Conservation (phyloP, 2,888 invertebrate genomes). For the Scaeva pyrastri region DNA sequence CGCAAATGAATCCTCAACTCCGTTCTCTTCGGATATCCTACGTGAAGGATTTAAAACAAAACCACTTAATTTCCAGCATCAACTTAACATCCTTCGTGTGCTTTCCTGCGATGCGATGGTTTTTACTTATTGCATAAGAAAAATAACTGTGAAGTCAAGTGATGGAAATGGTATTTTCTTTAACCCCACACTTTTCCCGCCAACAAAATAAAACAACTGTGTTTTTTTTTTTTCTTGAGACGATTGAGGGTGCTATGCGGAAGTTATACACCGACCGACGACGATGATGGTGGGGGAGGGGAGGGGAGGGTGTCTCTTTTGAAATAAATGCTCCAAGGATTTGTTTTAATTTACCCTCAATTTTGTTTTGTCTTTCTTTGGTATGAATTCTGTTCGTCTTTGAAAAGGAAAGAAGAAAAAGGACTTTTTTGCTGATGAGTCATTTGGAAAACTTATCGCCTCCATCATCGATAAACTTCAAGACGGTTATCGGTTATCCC, state of each 20-base stretch:
- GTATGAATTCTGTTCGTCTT: constrained; percentile 19
- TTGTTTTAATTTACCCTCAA: constrained; percentile 71
- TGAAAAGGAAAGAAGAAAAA: not conserved
- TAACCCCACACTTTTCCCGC: not conserved
- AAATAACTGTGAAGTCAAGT: constrained; percentile 38
- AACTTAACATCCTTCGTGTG: constrained; percentile 37
- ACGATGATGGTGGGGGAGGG: not conserved
- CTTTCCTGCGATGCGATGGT: not conserved
- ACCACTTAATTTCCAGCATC: constrained; percentile 82
- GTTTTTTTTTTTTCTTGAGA: no score
- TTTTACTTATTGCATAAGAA: constrained; percentile 19
- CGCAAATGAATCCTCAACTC: constrained; percentile 72
- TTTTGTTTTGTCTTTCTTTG: constrained; percentile 31
- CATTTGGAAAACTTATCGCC: constrained; percentile 63
- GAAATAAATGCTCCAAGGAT: constrained; percentile 70
- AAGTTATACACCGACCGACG: constrained; percentile 10
- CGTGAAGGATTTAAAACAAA: constrained; percentile 84
- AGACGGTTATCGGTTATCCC: constrained; percentile 7
- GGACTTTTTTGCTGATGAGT: constrained; percentile 43
- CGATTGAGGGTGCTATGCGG: constrained; percentile 29
- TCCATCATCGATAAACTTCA: constrained; percentile 69
- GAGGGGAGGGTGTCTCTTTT: constrained; percentile 37
- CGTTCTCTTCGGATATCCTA: constrained; percentile 75
- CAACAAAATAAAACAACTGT: not conserved
- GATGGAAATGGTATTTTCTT: constrained; percentile 42